A percentile compares a stretch with the other conserved stretches of the same genome.
Evolutionary conservation across 2,888 invertebrate genomes (phyloP).

Genomic region (Phanerotoma sp.): DNA sequence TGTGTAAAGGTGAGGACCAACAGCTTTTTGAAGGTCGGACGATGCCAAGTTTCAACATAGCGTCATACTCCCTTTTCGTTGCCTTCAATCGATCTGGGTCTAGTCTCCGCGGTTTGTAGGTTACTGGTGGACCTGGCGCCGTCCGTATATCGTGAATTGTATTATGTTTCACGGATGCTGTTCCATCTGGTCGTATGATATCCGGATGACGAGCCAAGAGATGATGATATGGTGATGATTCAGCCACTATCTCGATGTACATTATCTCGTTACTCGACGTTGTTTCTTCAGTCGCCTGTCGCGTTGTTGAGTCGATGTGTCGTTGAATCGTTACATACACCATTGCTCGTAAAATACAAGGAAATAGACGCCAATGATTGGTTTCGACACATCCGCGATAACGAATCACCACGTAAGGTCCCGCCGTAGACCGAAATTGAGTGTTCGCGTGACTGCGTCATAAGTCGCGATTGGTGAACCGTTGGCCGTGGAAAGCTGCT

Average conservation of each 20-base stretch:
- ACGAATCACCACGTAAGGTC: constrained; percentile 43
- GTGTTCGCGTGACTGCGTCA: constrained; percentile 32
- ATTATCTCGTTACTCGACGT: too few relatives aligned
- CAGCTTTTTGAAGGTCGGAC: constrained; percentile 50
- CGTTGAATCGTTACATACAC: constrained; percentile 35
- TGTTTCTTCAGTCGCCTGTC: not conserved
- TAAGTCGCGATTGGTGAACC: not conserved
- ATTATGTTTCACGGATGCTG: not conserved
- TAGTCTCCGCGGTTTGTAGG: constrained; percentile 42
- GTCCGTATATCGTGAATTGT: constrained; percentile 42
- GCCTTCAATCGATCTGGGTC: constrained; percentile 41
- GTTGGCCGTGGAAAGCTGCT: too few relatives aligned
- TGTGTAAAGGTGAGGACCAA: constrained; percentile 38
- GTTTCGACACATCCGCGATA: constrained; percentile 42
- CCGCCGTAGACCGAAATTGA: constrained; percentile 42
- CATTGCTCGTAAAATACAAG: constrained; percentile 33
- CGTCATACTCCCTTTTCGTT: constrained; percentile 42
- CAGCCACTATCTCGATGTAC: too few relatives aligned
- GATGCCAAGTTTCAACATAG: constrained; percentile 49
- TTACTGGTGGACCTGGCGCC: constrained; percentile 44
- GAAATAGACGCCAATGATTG: constrained; percentile 49
- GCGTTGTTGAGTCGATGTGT: constrained; percentile 28
- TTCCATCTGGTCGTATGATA: not conserved
- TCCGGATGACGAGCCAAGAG: not conserved
- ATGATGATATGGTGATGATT: too few relatives aligned